A percentile compares a stretch with the other conserved stretches of the same genome.
Conservation (phyloP, 1,140 invertebrate genomes). For the Neoseiulus cucumeris region DNA sequence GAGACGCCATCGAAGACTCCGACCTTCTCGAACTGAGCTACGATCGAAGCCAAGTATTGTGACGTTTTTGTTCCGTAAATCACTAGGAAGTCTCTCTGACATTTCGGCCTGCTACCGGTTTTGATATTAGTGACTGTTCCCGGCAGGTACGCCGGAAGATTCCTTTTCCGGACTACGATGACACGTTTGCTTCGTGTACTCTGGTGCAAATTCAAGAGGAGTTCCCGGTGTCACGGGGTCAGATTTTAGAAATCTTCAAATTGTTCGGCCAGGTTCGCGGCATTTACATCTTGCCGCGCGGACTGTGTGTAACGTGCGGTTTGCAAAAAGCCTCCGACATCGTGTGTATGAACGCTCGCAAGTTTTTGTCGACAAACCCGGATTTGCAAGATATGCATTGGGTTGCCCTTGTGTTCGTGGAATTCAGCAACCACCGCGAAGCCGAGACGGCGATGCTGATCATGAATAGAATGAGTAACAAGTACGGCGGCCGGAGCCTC, state of each 20-base stretch:
- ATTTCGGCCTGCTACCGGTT: background rate
- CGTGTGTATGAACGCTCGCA: background rate
- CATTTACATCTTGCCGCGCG: background rate
- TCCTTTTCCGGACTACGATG: background rate
- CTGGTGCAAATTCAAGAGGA: background rate
- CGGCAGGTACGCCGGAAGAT: background rate
- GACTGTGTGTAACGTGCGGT: background rate
- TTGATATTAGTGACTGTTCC: background rate
- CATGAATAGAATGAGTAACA: background rate
- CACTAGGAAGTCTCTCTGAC: too few relatives aligned
- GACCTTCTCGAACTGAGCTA: background rate
- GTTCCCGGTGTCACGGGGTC: background rate
- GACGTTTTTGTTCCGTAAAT: too few relatives aligned
- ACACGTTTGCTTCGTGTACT: background rate
- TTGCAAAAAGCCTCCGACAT: background rate
- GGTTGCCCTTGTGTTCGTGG: background rate
- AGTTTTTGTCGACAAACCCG: background rate
- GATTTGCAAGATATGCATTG: background rate
- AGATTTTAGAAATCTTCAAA: conserved; percentile 2
- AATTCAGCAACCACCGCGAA: background rate
- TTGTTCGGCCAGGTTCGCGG: background rate
- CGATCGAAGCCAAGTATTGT: background rate
- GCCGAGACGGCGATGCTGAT: background rate
- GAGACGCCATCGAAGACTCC: background rate
- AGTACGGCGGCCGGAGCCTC: background rate